phyloP scores from a whole-genome alignment of 2,113 vertebrate genomes.

The Mola mola region DNA sequence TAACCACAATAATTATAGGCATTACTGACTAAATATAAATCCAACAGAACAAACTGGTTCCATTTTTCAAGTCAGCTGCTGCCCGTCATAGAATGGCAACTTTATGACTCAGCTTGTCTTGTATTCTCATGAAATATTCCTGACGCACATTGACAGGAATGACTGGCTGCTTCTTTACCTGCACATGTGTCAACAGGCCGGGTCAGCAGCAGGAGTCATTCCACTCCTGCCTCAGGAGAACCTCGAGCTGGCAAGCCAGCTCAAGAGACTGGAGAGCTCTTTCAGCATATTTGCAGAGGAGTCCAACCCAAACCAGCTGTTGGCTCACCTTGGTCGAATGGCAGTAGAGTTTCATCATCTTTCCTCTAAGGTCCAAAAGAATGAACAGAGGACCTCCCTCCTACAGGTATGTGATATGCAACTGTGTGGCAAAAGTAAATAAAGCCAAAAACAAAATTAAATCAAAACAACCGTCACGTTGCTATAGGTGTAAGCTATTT shows the following conservation, averaged over 20 bases:
- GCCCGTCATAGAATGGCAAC: constrained; percentile 10
- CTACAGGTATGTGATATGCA: constrained; percentile 85
- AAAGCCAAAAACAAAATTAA: neutral
- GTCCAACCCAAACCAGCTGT: constrained; percentile 91
- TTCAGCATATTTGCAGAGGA: constrained; percentile 93
- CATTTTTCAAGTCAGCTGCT: constrained; percentile 1
- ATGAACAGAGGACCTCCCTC: constrained; percentile 92
- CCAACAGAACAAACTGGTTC: constrained; percentile 47
- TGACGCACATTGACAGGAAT: constrained; percentile 19
- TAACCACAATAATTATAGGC: neutral
- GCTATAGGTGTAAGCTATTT: no score
- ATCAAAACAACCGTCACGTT: neutral
- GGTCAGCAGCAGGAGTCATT: constrained; percentile 61
- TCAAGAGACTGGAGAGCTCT: constrained; percentile 92
- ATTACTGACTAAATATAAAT: constrained; percentile 11
- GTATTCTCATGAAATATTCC: neutral
- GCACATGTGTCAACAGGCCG: constrained; percentile 59
- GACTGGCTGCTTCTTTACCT: constrained; percentile 30
- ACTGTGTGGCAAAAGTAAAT: neutral
- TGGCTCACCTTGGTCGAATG: constrained; percentile 94
- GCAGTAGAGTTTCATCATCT: constrained; percentile 96
- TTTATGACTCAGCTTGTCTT: neutral
- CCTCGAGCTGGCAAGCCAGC: constrained; percentile 87
- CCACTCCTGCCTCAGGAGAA: constrained; percentile 84
- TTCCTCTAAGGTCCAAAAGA: constrained; percentile 96